A percentile compares a stretch with the other conserved stretches of the same genome.
Conservation (phyloP, 2,113 vertebrate genomes). For the Nothoprocta perdicaria region DNA sequence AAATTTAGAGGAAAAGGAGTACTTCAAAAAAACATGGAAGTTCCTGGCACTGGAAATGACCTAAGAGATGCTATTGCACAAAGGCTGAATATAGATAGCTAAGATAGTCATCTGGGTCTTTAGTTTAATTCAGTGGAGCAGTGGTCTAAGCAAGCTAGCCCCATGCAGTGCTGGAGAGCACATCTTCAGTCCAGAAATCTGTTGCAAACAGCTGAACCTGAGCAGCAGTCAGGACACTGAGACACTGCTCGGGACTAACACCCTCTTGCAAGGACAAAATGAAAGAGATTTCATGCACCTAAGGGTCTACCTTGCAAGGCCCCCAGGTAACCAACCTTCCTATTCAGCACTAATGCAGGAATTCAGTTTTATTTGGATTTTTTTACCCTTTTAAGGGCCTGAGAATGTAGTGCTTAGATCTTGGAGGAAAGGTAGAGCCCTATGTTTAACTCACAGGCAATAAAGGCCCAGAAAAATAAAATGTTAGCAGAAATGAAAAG, state of each 20-base stretch:
- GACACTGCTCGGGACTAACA: neutral
- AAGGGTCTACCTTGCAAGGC: neutral
- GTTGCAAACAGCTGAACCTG: neutral
- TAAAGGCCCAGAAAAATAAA: neutral
- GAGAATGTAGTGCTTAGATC: neutral
- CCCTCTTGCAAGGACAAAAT: neutral
- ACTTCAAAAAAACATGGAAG: neutral
- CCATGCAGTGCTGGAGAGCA: neutral
- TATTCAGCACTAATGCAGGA: neutral
- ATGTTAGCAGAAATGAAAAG: neutral
- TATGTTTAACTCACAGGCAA: neutral
- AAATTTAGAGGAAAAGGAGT: neutral
- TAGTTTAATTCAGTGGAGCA: neutral
- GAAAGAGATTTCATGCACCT: neutral
- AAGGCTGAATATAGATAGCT: neutral
- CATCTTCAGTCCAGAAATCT: neutral
- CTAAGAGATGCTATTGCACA: rapidly evolving
- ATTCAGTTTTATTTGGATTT: neutral
- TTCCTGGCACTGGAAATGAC: neutral
- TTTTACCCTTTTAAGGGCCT: neutral
- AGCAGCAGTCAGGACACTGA: neutral
- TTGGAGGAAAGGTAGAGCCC: neutral
- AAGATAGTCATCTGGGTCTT: neutral
- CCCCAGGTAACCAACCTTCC: neutral
- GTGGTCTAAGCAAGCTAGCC: neutral